Conservation (phyloP, 2,888 invertebrate species). For the Drosophila recens region DNA sequence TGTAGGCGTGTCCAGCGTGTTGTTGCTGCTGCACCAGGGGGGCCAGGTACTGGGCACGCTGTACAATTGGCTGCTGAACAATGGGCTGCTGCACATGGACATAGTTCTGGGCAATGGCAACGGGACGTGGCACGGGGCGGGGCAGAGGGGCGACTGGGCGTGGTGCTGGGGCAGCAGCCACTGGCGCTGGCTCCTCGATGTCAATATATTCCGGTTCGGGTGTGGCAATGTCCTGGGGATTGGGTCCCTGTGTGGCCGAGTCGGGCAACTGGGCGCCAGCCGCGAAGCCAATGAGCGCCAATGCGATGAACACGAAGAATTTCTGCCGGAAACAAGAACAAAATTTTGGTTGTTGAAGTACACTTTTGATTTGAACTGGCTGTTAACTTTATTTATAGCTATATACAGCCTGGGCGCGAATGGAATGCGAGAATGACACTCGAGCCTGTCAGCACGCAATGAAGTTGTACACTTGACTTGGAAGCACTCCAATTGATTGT, state of each 20-base stretch:
- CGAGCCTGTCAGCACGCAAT: conserved; percentile 56
- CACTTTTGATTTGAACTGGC: conserved; percentile 15
- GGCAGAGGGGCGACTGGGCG: conserved; percentile 40
- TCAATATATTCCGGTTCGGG: conserved; percentile 85
- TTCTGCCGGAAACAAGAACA: conserved; percentile 69
- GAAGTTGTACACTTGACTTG: conserved; percentile 68
- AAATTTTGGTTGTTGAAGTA: conserved; percentile 17
- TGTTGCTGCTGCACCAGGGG: conserved; percentile 56
- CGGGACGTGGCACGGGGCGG: conserved; percentile 47
- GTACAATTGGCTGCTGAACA: conserved; percentile 45
- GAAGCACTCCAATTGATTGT: conserved; percentile 44
- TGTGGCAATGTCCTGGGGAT: conserved; percentile 85
- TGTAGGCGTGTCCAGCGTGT: conserved; percentile 69
- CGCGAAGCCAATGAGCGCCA: conserved; percentile 78
- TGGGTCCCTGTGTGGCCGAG: conserved; percentile 84
- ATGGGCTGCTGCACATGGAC: conserved; percentile 44
- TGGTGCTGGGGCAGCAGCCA: conserved; percentile 54
- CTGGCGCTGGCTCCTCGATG: conserved; percentile 81
- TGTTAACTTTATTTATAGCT: conserved; percentile 12
- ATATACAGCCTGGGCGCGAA: conserved; percentile 54
- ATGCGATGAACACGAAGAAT: conserved; percentile 75
- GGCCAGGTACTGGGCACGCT: conserved; percentile 69
- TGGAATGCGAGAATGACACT: conserved; percentile 61
- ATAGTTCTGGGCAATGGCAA: conserved; percentile 53
- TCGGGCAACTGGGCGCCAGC: conserved; percentile 80